Evolutionary conservation across 2,797 vertebrate species (phyloP), one percentile per base, ranked within the genome.

Genomic region (Sparus aurata): DNA sequence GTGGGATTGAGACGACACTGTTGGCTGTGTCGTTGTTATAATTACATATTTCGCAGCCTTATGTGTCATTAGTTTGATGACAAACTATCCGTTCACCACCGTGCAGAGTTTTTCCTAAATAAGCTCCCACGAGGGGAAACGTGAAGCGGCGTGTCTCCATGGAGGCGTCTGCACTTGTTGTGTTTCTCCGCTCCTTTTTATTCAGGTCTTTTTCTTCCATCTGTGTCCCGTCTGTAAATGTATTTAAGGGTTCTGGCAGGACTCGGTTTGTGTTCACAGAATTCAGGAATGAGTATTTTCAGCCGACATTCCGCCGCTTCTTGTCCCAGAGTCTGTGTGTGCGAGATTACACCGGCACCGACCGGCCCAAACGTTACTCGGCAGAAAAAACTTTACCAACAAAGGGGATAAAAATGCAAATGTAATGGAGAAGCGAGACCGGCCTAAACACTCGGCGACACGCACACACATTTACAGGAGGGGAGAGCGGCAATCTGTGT

Each of bases 401-500:
- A 70, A 78, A 25, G 59, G 22, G 72, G 59, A 16, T 57, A 41
- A 25, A 82, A 62, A 73, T 82, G 68, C 67, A 77, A 85, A 90
- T 79, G 78, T 57, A 65, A 86, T 75, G 67, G 67, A 69, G 77
- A 79, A 71, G 23, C 20, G 57, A 55, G 47, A 53, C 22, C 16
- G 38, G 57, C 20, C 46, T n/a, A 59, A 63, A 80, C 25, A 12
- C 13, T 2, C 25, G 30, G 13, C 74, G 30, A 67, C 57, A 53
- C 64, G 47, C 67, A 52, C 60, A 61, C 45, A 63, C 8, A 83
- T 8, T 55, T 22, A 47, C 64, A 52, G 22, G 59, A 61, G 71
- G 69, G 30, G 52, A 69, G 53, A 70, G 8, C 5, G 76, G 79
- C 75, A 75, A 74, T 79, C 79, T 84, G 82, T 65, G 86, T 77